Evolutionary conservation across 2,888 invertebrate genomes (phyloP).

Genomic region (Pogonocherus hispidulus): DNA sequence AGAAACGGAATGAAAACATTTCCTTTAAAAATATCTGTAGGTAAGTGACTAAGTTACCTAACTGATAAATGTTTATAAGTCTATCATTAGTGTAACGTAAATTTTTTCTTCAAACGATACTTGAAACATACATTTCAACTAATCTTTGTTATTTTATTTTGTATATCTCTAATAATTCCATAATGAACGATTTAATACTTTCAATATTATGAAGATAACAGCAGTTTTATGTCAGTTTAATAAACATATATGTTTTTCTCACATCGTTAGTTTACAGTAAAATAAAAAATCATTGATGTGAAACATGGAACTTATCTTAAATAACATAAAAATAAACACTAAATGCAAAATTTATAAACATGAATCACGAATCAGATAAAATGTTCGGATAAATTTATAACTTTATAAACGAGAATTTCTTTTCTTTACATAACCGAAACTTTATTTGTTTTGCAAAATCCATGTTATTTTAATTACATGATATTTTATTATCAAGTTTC

Average conservation of each 20-base stretch:
- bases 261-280: conserved; percentile 47
- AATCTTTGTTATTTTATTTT: conserved; percentile 41
- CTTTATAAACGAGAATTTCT: conserved; percentile 20
- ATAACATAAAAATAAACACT: conserved; percentile 47
- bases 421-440: conserved; percentile 14
- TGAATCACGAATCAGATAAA: conserved; percentile 27
- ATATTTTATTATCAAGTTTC: neutral
- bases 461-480: conserved; percentile 9
- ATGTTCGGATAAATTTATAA: conserved; percentile 29
- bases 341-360: conserved; percentile 40
- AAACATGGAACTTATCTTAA: conserved; percentile 51
- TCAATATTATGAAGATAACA: conserved; percentile 43
- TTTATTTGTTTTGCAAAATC: conserved; percentile 18
- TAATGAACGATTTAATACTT: conserved; percentile 43
- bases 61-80: conserved; percentile 23
- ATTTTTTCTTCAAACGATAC: conserved; percentile 31
- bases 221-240: conserved; percentile 42
- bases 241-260: conserved; percentile 50
- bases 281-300: conserved; percentile 49
- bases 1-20: neutral
- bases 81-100: conserved; percentile 28
- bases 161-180: conserved; percentile 43
- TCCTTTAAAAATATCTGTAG: neutral
- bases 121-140: conserved; percentile 40
- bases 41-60: conserved; percentile 21